Conservation (phyloP, 2,797 vertebrate genomes). For the Falco cherrug region DNA sequence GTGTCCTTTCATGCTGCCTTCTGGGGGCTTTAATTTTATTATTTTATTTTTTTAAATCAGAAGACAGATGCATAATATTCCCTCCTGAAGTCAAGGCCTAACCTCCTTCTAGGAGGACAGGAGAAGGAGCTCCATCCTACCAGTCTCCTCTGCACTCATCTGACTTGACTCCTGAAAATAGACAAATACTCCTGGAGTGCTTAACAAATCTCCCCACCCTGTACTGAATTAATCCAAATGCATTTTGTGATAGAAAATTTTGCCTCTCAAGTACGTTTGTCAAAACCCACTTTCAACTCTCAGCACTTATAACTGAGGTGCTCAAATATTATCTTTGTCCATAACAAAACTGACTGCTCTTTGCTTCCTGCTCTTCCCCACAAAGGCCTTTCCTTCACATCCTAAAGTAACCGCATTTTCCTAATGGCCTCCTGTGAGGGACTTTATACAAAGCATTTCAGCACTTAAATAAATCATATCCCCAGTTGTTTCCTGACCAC, state of each 20-base stretch:
- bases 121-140: neutral
- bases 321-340: neutral
- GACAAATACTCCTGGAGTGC: neutral
- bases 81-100: neutral
- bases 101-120: neutral
- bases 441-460: slow-evolving; percentile 40
- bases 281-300: neutral
- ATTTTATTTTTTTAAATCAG: neutral
- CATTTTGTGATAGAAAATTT: neutral
- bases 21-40: neutral
- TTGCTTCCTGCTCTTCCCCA: neutral
- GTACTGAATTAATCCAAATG: neutral
- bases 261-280: neutral
- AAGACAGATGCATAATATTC: neutral
- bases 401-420: slow-evolving; percentile 20
- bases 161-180: neutral
- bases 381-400: slow-evolving; percentile 4
- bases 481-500: neutral
- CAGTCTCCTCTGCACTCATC: neutral
- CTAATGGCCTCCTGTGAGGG: slow-evolving; percentile 34
- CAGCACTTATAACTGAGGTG: neutral
- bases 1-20: neutral
- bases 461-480: slow-evolving; percentile 62
- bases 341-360: neutral
- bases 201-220: neutral